Evolutionary conservation across 2,888 invertebrate species (phyloP).

Genomic region (Clusia tigrina): DNA sequence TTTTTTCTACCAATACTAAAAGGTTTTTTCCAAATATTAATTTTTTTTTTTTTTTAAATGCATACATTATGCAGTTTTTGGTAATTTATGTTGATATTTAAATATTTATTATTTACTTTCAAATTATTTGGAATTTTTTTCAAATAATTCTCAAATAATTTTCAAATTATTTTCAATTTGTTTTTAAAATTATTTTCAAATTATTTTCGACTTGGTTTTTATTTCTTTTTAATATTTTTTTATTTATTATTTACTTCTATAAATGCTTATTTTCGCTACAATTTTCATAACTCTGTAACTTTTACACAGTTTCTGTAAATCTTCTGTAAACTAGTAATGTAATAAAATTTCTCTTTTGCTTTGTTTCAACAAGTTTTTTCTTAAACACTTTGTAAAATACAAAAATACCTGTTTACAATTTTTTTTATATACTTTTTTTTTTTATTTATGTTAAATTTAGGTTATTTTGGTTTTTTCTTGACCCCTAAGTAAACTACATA

Average conservation of each 20-base stretch:
- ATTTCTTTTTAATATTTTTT: too few species aligned
- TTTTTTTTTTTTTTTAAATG: not conserved
- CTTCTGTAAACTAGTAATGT: not conserved
- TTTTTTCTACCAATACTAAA: too few species aligned
- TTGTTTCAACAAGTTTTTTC: constrained; percentile 5
- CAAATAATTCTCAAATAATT: constrained; percentile 17
- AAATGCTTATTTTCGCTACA: constrained; percentile 21
- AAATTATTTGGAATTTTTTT: constrained; percentile 16
- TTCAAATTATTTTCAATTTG: constrained; percentile 11
- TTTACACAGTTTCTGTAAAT: constrained; percentile 4
- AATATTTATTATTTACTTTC: constrained; percentile 10
- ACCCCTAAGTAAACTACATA: not conserved
- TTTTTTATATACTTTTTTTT: not conserved
- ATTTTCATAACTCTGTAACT: constrained; percentile 8
- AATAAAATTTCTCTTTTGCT: not conserved
- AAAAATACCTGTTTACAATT: constrained; percentile 27
- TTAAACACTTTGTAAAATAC: constrained; percentile 20
- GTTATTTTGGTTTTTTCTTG: constrained; percentile 12
- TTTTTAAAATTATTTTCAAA: constrained; percentile 18
- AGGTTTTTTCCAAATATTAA: not conserved
- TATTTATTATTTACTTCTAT: constrained; percentile 6
- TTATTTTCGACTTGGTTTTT: too few species aligned
- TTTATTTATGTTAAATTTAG: constrained; percentile 3
- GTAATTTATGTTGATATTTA: not conserved
- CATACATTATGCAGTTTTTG: constrained; percentile 3